Evolutionary conservation across 2,888 invertebrate genomes (phyloP).

Genomic region (Protonemura montana): DNA sequence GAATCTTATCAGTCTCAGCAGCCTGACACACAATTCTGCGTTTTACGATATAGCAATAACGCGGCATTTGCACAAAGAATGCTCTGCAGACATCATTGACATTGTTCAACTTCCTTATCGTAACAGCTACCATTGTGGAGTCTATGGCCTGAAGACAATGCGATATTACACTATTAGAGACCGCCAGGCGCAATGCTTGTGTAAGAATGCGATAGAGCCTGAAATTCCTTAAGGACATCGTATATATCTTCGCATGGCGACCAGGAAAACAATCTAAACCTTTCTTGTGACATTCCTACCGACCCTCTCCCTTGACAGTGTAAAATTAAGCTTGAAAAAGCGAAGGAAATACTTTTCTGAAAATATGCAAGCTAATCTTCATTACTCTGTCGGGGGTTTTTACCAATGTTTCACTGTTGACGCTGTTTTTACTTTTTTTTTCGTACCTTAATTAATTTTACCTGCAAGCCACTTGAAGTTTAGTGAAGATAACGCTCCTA

Average conservation of each 20-base stretch:
- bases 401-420: too few species aligned
- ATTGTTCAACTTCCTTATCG: slow-evolving; percentile 1
- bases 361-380: too few species aligned
- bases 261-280: neutral
- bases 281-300: neutral
- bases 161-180: slow-evolving; percentile 31
- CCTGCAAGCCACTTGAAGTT: neutral
- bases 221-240: slow-evolving; percentile 24
- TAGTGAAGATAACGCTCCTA: neutral
- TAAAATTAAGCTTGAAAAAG: neutral
- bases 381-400: too few species aligned
- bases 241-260: neutral
- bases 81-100: neutral
- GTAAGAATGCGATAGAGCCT: slow-evolving; percentile 30
- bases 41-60: neutral
- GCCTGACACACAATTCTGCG: neutral
- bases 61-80: neutral
- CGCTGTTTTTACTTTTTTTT: too few species aligned
- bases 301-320: neutral
- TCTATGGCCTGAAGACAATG: slow-evolving; percentile 28
- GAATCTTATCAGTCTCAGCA: neutral
- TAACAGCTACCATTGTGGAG: neutral
- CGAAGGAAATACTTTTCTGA: neutral
- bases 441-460: too few species aligned
- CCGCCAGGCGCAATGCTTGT: neutral